These are phyloP conservation scores for Darevskia nairensis DNA, from an alignment of 2,797 vertebrate genomes.

Conservation along the genomic window DNA sequence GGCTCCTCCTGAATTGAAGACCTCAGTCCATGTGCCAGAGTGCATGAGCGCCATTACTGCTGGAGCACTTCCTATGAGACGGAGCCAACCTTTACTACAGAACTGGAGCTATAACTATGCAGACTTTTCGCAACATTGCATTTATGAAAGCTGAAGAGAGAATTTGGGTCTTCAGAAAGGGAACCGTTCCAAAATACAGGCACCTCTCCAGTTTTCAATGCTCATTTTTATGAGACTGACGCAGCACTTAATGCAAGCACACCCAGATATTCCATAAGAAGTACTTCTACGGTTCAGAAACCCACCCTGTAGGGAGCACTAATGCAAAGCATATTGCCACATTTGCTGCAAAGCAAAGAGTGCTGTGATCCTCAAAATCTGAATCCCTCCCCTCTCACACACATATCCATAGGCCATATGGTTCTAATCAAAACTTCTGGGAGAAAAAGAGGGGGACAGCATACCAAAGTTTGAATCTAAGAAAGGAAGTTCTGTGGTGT, in stretches of 20 bases:
- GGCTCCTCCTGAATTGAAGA: background rate
- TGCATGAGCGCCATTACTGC: background rate
- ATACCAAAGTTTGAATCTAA: slow-evolving; percentile 32
- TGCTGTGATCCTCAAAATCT: slow-evolving; percentile 6
- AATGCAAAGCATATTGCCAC: slow-evolving; percentile 48
- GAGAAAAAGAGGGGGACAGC: background rate
- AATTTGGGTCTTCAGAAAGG: background rate
- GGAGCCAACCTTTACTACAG: background rate
- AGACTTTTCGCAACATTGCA: background rate
- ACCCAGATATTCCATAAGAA: slow-evolving; percentile 55
- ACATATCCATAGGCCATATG: slow-evolving; percentile 44
- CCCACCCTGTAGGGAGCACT: background rate
- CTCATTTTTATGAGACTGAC: background rate
- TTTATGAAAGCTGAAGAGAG: background rate
- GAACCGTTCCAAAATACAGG: slow-evolving; percentile 5
- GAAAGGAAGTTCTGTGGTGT: slow-evolving; percentile 48
- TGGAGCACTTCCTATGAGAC: background rate
- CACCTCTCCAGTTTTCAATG: background rate
- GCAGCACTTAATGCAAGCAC: slow-evolving; percentile 45
- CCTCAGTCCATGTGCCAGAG: background rate
- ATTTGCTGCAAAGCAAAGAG: slow-evolving; percentile 11
- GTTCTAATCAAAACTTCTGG: slow-evolving; percentile 38
- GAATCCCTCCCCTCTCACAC: slow-evolving; percentile 3
- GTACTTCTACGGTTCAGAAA: slow-evolving; percentile 31
- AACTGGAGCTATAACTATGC: background rate